Conservation (phyloP, 2,113 vertebrate genomes). For the Ellobius talpinus region DNA sequence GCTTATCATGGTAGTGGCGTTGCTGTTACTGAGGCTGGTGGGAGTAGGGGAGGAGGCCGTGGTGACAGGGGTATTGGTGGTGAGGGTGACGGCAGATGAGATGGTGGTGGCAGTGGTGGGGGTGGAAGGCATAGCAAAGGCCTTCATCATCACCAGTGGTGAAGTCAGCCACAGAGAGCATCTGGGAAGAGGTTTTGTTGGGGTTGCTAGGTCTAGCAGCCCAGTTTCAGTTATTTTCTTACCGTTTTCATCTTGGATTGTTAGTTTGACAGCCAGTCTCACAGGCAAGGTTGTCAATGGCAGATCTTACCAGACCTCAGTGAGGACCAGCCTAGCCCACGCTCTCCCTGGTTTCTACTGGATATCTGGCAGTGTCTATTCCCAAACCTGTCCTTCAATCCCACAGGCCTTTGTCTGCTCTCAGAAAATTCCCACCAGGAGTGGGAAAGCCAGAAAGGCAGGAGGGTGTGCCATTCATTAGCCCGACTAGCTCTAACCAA, state of each 20-base stretch:
- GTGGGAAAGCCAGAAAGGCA: background rate
- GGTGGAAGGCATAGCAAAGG: too few species aligned
- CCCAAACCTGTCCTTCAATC: background rate
- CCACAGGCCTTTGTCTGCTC: background rate
- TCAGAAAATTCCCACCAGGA: background rate
- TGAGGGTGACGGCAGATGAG: background rate
- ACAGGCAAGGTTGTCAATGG: background rate
- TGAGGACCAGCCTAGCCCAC: background rate
- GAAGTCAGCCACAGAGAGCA: background rate
- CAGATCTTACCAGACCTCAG: background rate
- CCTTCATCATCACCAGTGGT: too few species aligned
- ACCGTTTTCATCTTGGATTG: background rate
- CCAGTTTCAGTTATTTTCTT: background rate
- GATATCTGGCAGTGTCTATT: background rate
- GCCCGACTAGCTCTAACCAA: conserved; percentile 16
- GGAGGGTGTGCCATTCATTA: background rate
- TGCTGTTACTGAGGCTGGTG: background rate
- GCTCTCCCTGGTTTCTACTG: background rate
- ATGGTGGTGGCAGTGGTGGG: background rate
- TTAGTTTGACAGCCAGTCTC: background rate
- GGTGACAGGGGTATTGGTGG: background rate
- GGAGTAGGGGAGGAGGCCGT: background rate
- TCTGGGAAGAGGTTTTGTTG: background rate
- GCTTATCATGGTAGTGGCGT: background rate
- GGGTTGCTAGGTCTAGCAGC: background rate